A percentile compares a stretch with the other conserved stretches of the same genome.
phyloP scores from a whole-genome alignment of 2,888 invertebrate genomes.

The Autographa gamma region DNA sequence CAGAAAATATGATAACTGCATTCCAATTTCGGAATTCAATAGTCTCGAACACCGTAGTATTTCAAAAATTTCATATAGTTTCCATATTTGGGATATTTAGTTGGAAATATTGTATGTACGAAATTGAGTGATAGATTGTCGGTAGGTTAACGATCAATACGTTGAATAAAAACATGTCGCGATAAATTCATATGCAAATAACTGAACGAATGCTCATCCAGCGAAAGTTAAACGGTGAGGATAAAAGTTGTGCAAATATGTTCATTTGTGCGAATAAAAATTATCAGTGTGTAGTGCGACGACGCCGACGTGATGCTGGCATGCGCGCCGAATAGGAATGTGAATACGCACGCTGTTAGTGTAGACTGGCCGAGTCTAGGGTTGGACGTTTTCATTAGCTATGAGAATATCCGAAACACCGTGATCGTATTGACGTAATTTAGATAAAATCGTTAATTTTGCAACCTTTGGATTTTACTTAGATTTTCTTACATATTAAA shows the following conservation, averaged over 20 bases:
- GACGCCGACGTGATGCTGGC: conserved; percentile 56
- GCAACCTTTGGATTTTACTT: too few species aligned
- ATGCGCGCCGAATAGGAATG: conserved; percentile 55
- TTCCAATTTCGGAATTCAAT: conserved; percentile 55
- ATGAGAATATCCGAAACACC: not conserved
- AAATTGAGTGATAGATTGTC: conserved; percentile 66
- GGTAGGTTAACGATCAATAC: conserved; percentile 69
- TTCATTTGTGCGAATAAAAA: conserved; percentile 78
- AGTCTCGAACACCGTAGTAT: conserved; percentile 45
- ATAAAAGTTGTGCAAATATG: conserved; percentile 81
- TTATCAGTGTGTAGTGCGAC: conserved; percentile 66
- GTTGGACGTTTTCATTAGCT: conserved; percentile 8
- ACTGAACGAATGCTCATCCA: conserved; percentile 69
- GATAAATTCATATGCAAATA: conserved; percentile 84
- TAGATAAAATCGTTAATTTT: too few species aligned
- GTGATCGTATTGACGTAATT: too few species aligned
- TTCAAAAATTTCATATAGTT: conserved; percentile 53
- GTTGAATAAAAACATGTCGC: conserved; percentile 74
- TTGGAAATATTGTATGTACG: conserved; percentile 54
- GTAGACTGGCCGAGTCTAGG: conserved; percentile 28
- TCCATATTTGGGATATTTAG: conserved; percentile 47
- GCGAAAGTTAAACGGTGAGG: conserved; percentile 78
- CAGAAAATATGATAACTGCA: conserved; percentile 55
- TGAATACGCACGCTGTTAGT: conserved; percentile 44
- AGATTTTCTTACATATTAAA: too few species aligned